Base-by-base conservation (phyloP, 2,888 invertebrate species). In the Cephus spinipes region DNA sequence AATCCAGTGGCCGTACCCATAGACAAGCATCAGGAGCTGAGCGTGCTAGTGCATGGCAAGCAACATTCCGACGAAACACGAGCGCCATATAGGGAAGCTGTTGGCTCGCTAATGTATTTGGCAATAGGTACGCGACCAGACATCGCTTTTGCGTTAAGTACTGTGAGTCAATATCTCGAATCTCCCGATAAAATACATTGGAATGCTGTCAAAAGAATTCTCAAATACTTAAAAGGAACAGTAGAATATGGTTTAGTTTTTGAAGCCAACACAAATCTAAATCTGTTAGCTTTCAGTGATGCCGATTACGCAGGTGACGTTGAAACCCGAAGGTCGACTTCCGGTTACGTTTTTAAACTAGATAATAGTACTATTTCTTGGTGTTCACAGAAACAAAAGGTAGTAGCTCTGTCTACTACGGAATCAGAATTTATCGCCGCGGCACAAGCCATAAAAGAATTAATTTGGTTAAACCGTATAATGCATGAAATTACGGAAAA, bases 361-460 rank as follows among this genome's bases (percentile, higher is more conserved):
- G 71, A 69, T 12, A 40, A 40, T 4, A 30, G 30, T 55, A 55
- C 77, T 11, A 78, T 81, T 31, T 73, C 82, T 1, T 83, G 82
- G 82, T 55, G 76, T 55, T 81, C 81, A 12, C 55, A 80, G 75
- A 78, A 79, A 33, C 87, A 86, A 79, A 81, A 81, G 68, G 77
- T 79, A 12, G 85, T 86, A 2, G 78, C 85, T 12, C 79, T 82
- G 11, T 87, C 83, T 4, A 84, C 85, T 1, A 84, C 83, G 4
- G 85, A 86, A 74, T 80, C 85, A 11, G 86, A 86, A 76, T 83
- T 81, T 76, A 77, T 87, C 6, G 85, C 85, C 11, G 84, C 83
- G 23, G 73, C 80, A 31, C 74, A 83, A 69, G 81, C 81, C 12
- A 76, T 79, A 12, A 81, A 79, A 76, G 83, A 85, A 76, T 69